phyloP scores from a whole-genome alignment of 1,140 invertebrate species.

The Drosophila tropicalis region DNA sequence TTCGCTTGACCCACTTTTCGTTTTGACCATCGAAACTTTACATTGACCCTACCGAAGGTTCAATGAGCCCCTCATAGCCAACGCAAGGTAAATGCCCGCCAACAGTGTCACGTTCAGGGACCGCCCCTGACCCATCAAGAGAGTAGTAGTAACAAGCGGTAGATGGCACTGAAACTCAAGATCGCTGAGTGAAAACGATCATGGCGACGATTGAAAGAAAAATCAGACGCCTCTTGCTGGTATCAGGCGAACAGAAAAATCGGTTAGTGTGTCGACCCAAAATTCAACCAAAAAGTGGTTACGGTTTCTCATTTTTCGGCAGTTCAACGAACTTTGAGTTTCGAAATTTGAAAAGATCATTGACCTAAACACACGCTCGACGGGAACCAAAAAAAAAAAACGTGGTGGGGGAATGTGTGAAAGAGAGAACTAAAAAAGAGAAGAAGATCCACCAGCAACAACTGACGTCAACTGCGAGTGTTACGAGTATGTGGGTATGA shows the following conservation, averaged over 20 bases:
- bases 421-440: background rate
- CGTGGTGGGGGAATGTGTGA: background rate
- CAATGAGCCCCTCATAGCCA: conserved; percentile 35
- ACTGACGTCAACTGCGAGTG: background rate
- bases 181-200: conserved; percentile 17
- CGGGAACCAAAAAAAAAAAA: too few species aligned
- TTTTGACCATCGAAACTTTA: conserved; percentile 27
- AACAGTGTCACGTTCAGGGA: conserved; percentile 72
- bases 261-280: background rate
- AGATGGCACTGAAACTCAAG: conserved; percentile 4
- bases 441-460: background rate
- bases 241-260: conserved; percentile 48
- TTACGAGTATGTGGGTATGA: background rate
- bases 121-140: conserved; percentile 64
- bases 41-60: conserved; percentile 57
- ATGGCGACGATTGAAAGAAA: conserved; percentile 65
- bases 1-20: conserved; percentile 60
- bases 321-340: conserved; percentile 50
- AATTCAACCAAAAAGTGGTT: conserved; percentile 8
- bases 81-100: conserved; percentile 47
- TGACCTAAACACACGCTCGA: conserved; percentile 38
- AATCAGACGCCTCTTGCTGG: conserved; percentile 65
- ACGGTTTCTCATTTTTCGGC: conserved; percentile 49
- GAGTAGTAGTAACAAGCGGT: background rate
- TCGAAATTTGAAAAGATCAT: conserved; percentile 61